Conservation (phyloP, 2,113 vertebrate species). For the Epinephelus moara region DNA sequence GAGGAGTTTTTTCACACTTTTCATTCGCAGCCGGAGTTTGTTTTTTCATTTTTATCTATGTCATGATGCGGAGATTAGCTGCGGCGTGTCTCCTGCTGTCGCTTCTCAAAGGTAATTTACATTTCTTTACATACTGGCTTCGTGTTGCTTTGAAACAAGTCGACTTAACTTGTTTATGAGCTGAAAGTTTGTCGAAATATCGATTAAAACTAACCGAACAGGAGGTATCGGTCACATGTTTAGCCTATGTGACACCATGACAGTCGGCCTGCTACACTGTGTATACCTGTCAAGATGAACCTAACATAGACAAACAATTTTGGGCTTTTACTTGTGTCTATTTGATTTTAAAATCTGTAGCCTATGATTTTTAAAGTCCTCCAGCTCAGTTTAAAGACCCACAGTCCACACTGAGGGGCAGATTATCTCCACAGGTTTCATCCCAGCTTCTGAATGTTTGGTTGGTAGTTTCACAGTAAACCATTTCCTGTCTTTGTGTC, state of each 20-base stretch:
- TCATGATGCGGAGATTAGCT: conserved; percentile 69
- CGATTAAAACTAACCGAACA: not conserved
- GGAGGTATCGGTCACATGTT: conserved; percentile 73
- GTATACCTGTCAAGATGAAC: not conserved
- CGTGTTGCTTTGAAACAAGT: not conserved
- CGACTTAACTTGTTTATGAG: rapidly evolving
- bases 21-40: not conserved
- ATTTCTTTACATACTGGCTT: not conserved
- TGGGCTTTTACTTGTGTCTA: not conserved
- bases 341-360: not conserved
- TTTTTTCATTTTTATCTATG: not conserved
- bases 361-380: not conserved
- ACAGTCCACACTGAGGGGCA: not conserved
- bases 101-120: conserved; percentile 72
- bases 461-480: conserved; percentile 67
- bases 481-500: conserved; percentile 67
- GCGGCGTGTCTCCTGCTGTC: conserved; percentile 59
- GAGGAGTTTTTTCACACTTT: not conserved
- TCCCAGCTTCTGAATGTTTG: conserved; percentile 31
- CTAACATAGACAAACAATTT: not conserved
- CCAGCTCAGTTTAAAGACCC: not conserved
- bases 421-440: conserved; percentile 33
- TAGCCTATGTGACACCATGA: not conserved
- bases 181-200: not conserved
- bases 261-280: not conserved